A percentile compares a stretch with the other conserved stretches of the same genome.
These are phyloP conservation scores for Drosophila koepferae DNA, from an alignment of 2,888 invertebrate species.

Conservation along the genomic window DNA sequence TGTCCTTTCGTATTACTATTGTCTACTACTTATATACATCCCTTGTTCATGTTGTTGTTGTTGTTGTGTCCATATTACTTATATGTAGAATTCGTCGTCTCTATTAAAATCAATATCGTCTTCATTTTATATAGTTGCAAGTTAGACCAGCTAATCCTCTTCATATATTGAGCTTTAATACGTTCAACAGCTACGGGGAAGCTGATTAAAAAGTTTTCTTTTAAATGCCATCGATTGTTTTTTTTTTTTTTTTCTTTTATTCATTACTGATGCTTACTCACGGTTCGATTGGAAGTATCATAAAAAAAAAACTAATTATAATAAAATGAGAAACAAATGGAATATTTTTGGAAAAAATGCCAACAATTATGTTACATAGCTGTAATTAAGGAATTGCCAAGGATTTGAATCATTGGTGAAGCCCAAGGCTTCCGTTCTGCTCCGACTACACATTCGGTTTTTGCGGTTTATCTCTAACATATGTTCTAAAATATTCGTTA, in stretches of 20 bases:
- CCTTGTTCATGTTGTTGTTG: constrained; percentile 74
- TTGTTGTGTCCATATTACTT: constrained; percentile 61
- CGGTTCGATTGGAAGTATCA: constrained; percentile 41
- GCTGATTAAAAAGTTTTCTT: constrained; percentile 36
- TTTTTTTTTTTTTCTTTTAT: constrained; percentile 9
- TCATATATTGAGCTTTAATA: constrained; percentile 68
- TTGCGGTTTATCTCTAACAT: constrained; percentile 15
- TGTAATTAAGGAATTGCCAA: constrained; percentile 26
- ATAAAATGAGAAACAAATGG: background rate
- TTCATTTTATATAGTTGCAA: constrained; percentile 24
- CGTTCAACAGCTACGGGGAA: constrained; percentile 46
- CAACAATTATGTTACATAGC: constrained; percentile 23
- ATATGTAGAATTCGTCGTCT: constrained; percentile 39
- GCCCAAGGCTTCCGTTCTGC: constrained; percentile 26
- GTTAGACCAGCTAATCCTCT: constrained; percentile 40
- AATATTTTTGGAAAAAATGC: constrained; percentile 25
- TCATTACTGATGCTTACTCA: constrained; percentile 45
- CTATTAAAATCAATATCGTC: constrained; percentile 20
- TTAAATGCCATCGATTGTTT: constrained; percentile 69
- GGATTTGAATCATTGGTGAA: constrained; percentile 23
- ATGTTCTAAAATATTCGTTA: constrained; percentile 37
- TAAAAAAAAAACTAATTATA: background rate
- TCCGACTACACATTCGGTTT: constrained; percentile 20
- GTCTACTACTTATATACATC: constrained; percentile 77
- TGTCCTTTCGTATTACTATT: constrained; percentile 58